These are phyloP conservation scores for Argyresthia goedartella DNA, from an alignment of 2,888 invertebrate species.

Conservation along the genomic window DNA sequence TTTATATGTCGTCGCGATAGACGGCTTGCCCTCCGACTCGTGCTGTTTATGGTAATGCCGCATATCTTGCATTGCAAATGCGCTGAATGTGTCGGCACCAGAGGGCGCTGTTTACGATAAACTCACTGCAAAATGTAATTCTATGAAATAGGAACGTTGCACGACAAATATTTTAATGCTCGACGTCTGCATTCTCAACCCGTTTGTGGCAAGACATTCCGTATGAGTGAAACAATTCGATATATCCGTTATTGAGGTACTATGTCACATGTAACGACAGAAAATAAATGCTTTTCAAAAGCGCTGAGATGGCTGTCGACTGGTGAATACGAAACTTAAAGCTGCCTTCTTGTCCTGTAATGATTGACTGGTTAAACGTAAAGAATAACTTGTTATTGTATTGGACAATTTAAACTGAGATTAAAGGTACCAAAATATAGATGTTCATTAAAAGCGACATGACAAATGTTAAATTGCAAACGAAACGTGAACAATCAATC, in stretches of 20 bases:
- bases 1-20: slow-evolving; percentile 69
- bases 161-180: slow-evolving; percentile 31
- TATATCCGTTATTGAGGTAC: too few species aligned
- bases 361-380: background rate
- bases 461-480: slow-evolving; percentile 29
- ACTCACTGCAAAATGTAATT: slow-evolving; percentile 19
- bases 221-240: background rate
- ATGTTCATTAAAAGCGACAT: slow-evolving; percentile 22
- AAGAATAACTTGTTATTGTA: background rate
- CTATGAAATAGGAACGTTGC: slow-evolving; percentile 29
- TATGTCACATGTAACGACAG: too few species aligned
- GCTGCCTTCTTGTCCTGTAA: slow-evolving; percentile 1
- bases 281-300: too few species aligned
- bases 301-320: too few species aligned
- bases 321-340: too few species aligned
- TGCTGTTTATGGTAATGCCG: slow-evolving; percentile 67
- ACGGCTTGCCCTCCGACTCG: slow-evolving; percentile 65
- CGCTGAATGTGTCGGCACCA: slow-evolving; percentile 63
- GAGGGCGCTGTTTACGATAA: slow-evolving; percentile 44
- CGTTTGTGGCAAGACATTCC: slow-evolving; percentile 4
- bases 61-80: slow-evolving; percentile 70
- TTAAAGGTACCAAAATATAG: slow-evolving; percentile 11
- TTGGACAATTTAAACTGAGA: background rate
- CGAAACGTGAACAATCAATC: slow-evolving; percentile 49
- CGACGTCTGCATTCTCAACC: slow-evolving; percentile 10